A percentile compares a stretch with the other conserved stretches of the same genome.
Conservation (phyloP, 2,797 vertebrate species). For the Argentina silus region DNA sequence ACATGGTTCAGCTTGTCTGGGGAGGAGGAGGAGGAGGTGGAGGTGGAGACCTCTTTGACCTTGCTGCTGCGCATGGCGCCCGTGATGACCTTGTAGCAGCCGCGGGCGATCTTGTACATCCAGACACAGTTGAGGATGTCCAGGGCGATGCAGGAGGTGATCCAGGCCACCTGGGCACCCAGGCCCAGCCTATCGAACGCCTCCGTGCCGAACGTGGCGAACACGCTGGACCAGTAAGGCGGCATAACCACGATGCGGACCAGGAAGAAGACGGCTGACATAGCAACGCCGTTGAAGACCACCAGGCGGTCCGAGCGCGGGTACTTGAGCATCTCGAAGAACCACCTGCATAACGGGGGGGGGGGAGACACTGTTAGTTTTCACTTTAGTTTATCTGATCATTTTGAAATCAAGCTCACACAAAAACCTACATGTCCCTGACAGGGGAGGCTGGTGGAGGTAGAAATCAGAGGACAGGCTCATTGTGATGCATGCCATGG, state of each 20-base stretch:
- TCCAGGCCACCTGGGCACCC: conserved; percentile 85
- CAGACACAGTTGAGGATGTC: conserved; percentile 81
- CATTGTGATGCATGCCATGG: too few species aligned
- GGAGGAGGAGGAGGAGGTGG: background rate
- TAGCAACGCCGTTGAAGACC: conserved; percentile 77
- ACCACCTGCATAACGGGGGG: conserved; percentile 72
- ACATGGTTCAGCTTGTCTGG: conserved; percentile 53
- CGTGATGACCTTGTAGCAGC: conserved; percentile 81
- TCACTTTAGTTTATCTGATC: too few species aligned
- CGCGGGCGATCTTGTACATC: conserved; percentile 82
- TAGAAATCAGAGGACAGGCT: too few species aligned
- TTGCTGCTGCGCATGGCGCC: conserved; percentile 43
- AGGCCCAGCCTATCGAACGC: conserved; percentile 79
- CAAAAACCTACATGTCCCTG: too few species aligned
- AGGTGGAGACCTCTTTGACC: conserved; percentile 30
- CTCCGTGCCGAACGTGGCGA: conserved; percentile 79
- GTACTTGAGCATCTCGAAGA: conserved; percentile 76
- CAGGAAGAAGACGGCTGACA: conserved; percentile 81
- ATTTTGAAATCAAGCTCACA: too few species aligned
- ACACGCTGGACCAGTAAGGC: conserved; percentile 82
- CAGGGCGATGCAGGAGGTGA: conserved; percentile 81
- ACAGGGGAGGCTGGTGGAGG: too few species aligned
- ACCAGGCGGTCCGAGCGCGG: conserved; percentile 77
- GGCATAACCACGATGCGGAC: conserved; percentile 83
- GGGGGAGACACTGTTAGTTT: conserved; percentile 1